Evolutionary conservation across 2,888 invertebrate genomes (phyloP).

Genomic region (Drosophila neoperkinsi): DNA sequence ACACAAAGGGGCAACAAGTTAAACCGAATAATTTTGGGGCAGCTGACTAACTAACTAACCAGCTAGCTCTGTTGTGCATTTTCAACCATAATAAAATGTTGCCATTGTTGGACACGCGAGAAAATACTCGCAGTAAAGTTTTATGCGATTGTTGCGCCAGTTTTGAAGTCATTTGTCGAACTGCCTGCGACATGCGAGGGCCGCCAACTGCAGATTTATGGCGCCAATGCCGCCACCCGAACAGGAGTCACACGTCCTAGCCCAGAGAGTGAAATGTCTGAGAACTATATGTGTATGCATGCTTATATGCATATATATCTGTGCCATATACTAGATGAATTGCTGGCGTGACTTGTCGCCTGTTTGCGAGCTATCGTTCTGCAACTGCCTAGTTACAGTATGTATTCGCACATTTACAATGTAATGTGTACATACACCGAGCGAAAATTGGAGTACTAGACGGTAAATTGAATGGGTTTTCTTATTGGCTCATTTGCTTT

Average conservation of each 20-base stretch:
- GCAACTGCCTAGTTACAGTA: background rate
- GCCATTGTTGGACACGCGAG: slow-evolving; percentile 46
- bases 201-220: slow-evolving; percentile 49
- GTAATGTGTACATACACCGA: slow-evolving; percentile 3
- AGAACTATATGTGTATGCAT: slow-evolving; percentile 9
- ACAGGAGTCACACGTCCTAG: slow-evolving; percentile 20
- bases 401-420: background rate
- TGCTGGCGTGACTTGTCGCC: slow-evolving; percentile 32
- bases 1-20: slow-evolving; percentile 47
- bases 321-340: slow-evolving; percentile 8
- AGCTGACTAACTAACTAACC: background rate
- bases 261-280: slow-evolving; percentile 26
- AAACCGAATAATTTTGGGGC: slow-evolving; percentile 10
- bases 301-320: background rate
- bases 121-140: slow-evolving; percentile 29
- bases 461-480: background rate
- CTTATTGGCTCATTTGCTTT: background rate
- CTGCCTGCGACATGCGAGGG: slow-evolving; percentile 44
- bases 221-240: slow-evolving; percentile 39
- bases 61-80: slow-evolving; percentile 3
- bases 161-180: slow-evolving; percentile 58
- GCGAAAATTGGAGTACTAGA: background rate
- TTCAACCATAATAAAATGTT: slow-evolving; percentile 28
- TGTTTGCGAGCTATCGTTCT: slow-evolving; percentile 25
- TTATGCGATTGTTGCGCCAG: slow-evolving; percentile 59